These are phyloP conservation scores for Leuciscus idus DNA, from an alignment of 2,113 vertebrate species.

Conservation along the genomic window DNA sequence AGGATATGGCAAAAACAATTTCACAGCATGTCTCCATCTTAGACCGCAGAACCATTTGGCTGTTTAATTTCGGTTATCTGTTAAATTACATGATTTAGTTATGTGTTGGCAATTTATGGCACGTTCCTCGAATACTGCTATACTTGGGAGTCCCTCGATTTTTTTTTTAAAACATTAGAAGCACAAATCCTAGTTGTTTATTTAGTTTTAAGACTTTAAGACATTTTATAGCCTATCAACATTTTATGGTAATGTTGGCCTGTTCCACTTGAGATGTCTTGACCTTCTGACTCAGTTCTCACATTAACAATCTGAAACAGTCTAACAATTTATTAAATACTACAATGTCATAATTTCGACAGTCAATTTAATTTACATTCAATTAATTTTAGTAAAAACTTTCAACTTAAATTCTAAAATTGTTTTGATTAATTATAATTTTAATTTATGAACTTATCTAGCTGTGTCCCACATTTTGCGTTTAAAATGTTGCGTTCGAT, in stretches of 20 bases:
- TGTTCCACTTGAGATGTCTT: not conserved
- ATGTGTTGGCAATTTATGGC: not conserved
- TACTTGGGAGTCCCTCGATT: not conserved
- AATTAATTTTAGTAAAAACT: not conserved
- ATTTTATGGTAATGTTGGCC: not conserved
- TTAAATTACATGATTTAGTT: not conserved
- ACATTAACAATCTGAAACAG: not conserved
- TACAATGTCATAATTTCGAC: not conserved
- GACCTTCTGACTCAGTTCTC: not conserved
- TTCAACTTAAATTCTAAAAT: not conserved
- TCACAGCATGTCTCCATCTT: constrained; percentile 5
- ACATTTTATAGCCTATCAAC: not conserved
- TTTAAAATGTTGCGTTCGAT: not conserved
- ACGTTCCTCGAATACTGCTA: too few species aligned
- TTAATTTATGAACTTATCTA: too few species aligned
- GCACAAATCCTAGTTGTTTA: not conserved
- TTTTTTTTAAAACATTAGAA: not conserved
- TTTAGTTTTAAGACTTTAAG: not conserved
- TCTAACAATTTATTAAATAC: not conserved
- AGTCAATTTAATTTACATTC: not conserved
- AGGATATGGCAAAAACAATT: not conserved
- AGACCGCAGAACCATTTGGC: not conserved
- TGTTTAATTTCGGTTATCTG: not conserved
- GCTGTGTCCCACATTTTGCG: not conserved
- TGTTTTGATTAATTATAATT: not conserved